These are phyloP conservation scores for Sanderia malayensis DNA, from an alignment of 30 jellyfish, hydroid and myxozoan genomes.

Conservation along the genomic window DNA sequence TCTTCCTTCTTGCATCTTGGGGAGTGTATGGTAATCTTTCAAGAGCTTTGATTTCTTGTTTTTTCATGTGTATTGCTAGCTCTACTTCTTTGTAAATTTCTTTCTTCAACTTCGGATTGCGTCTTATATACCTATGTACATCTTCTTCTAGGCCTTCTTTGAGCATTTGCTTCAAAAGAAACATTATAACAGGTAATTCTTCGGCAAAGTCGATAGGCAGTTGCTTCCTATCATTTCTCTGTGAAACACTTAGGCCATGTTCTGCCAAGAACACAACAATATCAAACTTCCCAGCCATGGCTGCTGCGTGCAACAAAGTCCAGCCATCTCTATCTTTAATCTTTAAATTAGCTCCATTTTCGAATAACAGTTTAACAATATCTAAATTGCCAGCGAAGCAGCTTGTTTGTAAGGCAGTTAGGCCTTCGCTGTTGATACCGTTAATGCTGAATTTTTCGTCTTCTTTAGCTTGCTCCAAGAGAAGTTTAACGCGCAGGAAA, in stretches of 20 bases:
- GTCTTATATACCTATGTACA: constrained; percentile 70
- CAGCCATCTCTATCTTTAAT: constrained; percentile 92
- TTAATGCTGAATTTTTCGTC: constrained; percentile 89
- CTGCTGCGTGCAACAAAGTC: constrained; percentile 89
- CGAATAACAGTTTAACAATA: constrained; percentile 68
- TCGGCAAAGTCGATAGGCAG: constrained; percentile 83
- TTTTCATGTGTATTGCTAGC: constrained; percentile 43
- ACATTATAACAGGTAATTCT: constrained; percentile 61
- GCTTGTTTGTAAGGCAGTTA: constrained; percentile 92
- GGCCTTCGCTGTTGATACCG: constrained; percentile 88
- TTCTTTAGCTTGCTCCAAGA: constrained; percentile 86
- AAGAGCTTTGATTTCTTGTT: constrained; percentile 52
- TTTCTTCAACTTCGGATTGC: constrained; percentile 79
- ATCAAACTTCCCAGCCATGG: constrained; percentile 76
- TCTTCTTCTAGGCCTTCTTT: constrained; percentile 67
- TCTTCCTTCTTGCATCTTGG: background rate
- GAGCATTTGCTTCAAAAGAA: constrained; percentile 73
- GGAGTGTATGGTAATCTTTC: constrained; percentile 64
- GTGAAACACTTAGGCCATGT: constrained; percentile 56
- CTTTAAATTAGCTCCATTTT: constrained; percentile 74
- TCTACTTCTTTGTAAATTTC: constrained; percentile 79
- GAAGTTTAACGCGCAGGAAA: constrained; percentile 64
- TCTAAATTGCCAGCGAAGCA: constrained; percentile 93
- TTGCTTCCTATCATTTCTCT: constrained; percentile 57
- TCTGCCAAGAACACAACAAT: constrained; percentile 66